These are phyloP conservation scores for Anoplolepis gracilipes DNA, from an alignment of 1,140 invertebrate species.

Conservation along the genomic window DNA sequence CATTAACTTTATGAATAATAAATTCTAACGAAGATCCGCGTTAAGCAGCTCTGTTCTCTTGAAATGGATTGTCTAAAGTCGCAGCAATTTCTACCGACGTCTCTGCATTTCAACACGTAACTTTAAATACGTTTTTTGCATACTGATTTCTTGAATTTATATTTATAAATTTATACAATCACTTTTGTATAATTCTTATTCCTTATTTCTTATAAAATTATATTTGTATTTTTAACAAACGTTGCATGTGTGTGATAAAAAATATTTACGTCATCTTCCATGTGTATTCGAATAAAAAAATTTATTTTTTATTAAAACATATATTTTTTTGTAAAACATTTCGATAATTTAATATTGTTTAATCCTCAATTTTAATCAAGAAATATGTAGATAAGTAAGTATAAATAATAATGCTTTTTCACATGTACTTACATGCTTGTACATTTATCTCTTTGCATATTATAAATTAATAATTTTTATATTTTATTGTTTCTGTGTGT, in stretches of 20 bases:
- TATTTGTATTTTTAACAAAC: background rate
- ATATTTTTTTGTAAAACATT: too few species aligned
- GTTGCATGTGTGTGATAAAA: background rate
- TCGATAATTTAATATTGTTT: too few species aligned
- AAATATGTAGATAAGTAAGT: too few species aligned
- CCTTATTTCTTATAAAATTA: background rate
- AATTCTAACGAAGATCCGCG: constrained; percentile 51
- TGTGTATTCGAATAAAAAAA: too few species aligned
- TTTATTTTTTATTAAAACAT: too few species aligned
- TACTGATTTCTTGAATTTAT: constrained; percentile 3
- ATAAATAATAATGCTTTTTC: too few species aligned
- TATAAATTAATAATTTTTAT: too few species aligned
- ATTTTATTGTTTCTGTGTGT: too few species aligned
- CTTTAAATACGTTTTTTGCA: constrained; percentile 16
- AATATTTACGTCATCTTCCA: background rate
- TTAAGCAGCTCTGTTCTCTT: constrained; percentile 8
- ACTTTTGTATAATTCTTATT: constrained; percentile 14
- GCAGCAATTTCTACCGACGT: background rate
- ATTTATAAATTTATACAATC: background rate
- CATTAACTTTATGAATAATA: constrained; percentile 64
- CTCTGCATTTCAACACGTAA: constrained; percentile 17
- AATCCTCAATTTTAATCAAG: too few species aligned
- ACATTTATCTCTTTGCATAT: too few species aligned
- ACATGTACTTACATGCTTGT: too few species aligned
- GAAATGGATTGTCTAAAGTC: constrained; percentile 10